Evolutionary conservation across 2,888 invertebrate species (phyloP), one percentile per base, ranked within the genome.

Genomic region (Oegoconia quadripuncta): DNA sequence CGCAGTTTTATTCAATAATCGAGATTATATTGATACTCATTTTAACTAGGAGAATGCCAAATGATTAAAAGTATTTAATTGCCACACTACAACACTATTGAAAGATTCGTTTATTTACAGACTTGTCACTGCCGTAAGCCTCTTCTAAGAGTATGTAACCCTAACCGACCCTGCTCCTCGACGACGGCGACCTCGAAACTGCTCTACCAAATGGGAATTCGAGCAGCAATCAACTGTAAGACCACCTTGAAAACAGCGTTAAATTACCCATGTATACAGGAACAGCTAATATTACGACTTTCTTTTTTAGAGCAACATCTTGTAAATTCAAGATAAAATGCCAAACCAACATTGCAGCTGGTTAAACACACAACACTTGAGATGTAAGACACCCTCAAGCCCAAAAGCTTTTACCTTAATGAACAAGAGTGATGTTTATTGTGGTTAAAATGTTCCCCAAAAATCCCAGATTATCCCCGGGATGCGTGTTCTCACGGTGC

Each of bases 401-500:
- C 49, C 43, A 50, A 56, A 61, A 63, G 58, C 57, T 64, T 63
- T 56, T 55, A 62, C 48, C 46, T 48, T 59, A 57, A 61, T 55
- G 61, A 52, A 50, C 47, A 54, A 57, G 55, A 66, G 49, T 61
- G 50, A 65, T 60, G 48, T 64, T 65, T 64, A 66, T 64, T 51
- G 54, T 43, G 37, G 46, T 38, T 37, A 26, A 46, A 60, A 62
- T 52, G 55, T 47, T 53, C 55, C 55, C 55, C 48, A 52, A 64
- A 62, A 66, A 61, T 64, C 64, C 59, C 47, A 48, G 59, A 65
- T 65, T 68, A 74, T 66, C 59, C 70, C 46, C 50, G 50, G 55
- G 58, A 64, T 55, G 62, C 59, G 57, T 66, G 69, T 76, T 77
- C 75, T 74, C 77, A 74, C 74, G 73, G 52, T 56, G 54, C 58